These are phyloP conservation scores for Adelges cooleyi DNA, from an alignment of 1,140 invertebrate genomes.

Conservation along the genomic window DNA sequence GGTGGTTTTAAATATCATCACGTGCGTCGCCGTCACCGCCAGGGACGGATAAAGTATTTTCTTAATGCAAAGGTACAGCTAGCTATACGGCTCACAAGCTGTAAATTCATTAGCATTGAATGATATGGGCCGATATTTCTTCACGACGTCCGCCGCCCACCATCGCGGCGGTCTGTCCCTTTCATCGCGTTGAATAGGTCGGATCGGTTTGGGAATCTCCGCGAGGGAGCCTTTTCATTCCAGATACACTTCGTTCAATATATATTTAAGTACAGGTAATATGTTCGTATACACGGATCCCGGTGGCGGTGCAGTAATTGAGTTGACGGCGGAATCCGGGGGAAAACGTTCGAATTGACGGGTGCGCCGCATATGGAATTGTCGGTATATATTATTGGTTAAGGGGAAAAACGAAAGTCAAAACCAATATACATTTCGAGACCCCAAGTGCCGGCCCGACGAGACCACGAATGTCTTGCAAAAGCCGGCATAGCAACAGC, in stretches of 20 bases:
- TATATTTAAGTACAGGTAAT: too few species aligned
- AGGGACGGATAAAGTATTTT: background rate
- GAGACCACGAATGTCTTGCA: background rate
- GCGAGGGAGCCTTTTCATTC: background rate
- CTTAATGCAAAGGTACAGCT: background rate
- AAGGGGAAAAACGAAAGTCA: slow-evolving; percentile 3
- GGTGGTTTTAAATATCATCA: too few species aligned
- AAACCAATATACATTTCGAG: background rate
- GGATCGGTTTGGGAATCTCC: background rate
- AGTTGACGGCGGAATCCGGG: slow-evolving; percentile 20
- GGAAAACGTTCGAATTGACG: slow-evolving; percentile 10
- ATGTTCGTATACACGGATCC: too few species aligned
- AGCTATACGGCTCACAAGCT: background rate
- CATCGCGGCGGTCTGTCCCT: background rate
- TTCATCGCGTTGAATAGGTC: slow-evolving; percentile 5
- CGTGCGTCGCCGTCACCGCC: too few species aligned
- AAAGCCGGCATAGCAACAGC: too few species aligned
- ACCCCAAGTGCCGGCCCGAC: background rate
- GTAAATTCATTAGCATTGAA: slow-evolving; percentile 9
- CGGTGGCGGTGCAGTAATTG: background rate
- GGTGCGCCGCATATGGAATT: background rate
- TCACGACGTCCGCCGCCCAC: background rate
- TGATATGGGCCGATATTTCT: background rate
- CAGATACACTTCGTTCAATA: too few species aligned
- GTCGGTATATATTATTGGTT: slow-evolving; percentile 8